Percentiles rank a stretch among this genome's conserved stretches.
These are phyloP conservation scores for Periophthalmodon schlosseri DNA, from an alignment of 2,113 vertebrate species.

Conservation along the genomic window DNA sequence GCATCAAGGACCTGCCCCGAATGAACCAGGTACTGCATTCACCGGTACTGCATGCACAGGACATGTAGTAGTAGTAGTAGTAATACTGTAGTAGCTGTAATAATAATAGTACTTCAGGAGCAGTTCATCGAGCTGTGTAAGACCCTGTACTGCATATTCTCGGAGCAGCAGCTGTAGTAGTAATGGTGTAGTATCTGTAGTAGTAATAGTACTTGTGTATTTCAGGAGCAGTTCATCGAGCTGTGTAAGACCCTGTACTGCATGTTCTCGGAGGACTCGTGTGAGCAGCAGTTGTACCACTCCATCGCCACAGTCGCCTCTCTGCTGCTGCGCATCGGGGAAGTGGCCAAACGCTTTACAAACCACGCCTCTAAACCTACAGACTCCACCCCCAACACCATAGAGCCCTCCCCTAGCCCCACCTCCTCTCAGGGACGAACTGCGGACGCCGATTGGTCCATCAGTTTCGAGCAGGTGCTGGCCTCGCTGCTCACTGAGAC, in stretches of 20 bases:
- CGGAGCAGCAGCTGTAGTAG: neutral
- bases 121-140: neutral
- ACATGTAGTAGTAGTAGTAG: neutral
- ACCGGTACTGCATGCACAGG: too few species aligned
- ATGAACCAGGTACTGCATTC: conserved; percentile 90
- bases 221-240: conserved; percentile 97
- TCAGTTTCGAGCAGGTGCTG: conserved; percentile 95
- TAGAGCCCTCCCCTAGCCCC: conserved; percentile 11
- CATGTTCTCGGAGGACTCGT: conserved; percentile 93
- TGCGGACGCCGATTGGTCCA: conserved; percentile 90
- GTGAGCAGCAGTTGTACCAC: conserved; percentile 93
- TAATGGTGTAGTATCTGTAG: neutral
- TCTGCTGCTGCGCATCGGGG: conserved; percentile 90
- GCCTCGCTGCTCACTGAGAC: conserved; percentile 94
- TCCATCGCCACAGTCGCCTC: conserved; percentile 96
- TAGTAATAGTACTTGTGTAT: neutral
- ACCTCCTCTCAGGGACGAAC: conserved; percentile 10
- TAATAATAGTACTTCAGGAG: neutral
- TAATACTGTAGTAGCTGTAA: neutral
- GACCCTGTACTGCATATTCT: neutral
- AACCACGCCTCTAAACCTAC: conserved; percentile 72
- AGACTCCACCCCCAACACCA: conserved; percentile 37
- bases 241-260: conserved; percentile 97
- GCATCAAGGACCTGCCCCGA: conserved; percentile 92
- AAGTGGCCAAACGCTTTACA: conserved; percentile 93